These are phyloP conservation scores for Papilio dardanus DNA, from an alignment of 1,140 invertebrate species.

Conservation along the genomic window DNA sequence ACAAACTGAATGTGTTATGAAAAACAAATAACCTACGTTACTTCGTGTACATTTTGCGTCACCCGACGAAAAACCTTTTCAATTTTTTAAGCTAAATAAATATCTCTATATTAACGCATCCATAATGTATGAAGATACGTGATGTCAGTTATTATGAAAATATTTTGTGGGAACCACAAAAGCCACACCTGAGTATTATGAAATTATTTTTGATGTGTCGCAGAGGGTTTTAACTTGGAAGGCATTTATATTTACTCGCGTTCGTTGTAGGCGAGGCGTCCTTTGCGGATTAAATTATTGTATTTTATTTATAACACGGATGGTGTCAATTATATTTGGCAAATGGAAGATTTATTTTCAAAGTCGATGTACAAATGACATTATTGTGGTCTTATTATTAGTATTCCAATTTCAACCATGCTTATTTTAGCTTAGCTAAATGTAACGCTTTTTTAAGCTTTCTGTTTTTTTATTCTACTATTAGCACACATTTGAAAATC, in stretches of 20 bases:
- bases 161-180: background rate
- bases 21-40: constrained; percentile 15
- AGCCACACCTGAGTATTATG: constrained; percentile 19
- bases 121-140: constrained; percentile 8
- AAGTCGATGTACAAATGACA: background rate
- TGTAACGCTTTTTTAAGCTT: background rate
- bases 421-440: background rate
- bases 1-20: constrained; percentile 26
- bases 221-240: constrained; percentile 3
- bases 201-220: constrained; percentile 21
- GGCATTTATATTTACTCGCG: background rate
- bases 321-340: background rate
- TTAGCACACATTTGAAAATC: too few species aligned
- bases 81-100: constrained; percentile 16
- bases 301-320: background rate
- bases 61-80: background rate
- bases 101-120: constrained; percentile 12
- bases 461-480: too few species aligned
- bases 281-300: background rate
- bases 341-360: background rate
- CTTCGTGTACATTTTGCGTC: background rate
- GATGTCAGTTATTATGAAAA: constrained; percentile 11
- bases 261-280: background rate
- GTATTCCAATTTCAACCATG: too few species aligned
- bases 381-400: too few species aligned